These are phyloP conservation scores for Pseudomugil tenellus DNA, from an alignment of 2,797 vertebrate genomes.

Conservation along the genomic window DNA sequence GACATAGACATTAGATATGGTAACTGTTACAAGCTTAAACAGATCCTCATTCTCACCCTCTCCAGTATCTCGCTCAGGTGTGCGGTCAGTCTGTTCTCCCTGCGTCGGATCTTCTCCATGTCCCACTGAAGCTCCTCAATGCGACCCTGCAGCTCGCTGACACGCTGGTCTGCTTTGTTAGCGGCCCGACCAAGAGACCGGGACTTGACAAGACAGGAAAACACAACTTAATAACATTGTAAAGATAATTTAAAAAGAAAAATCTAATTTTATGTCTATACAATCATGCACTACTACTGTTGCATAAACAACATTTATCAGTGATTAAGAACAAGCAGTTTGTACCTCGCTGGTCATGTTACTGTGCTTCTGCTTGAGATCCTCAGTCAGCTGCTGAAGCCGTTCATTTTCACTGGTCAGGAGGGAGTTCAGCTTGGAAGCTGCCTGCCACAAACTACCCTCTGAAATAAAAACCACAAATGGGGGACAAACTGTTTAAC, in stretches of 20 bases:
- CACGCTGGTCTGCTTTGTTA: slow-evolving; percentile 91
- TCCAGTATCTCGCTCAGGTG: slow-evolving; percentile 94
- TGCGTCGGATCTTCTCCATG: slow-evolving; percentile 95
- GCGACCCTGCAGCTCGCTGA: slow-evolving; percentile 91
- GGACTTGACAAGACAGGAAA: slow-evolving; percentile 73
- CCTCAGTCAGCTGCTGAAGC: slow-evolving; percentile 89
- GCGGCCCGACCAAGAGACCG: slow-evolving; percentile 87
- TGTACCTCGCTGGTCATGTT: slow-evolving; percentile 95
- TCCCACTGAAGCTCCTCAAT: slow-evolving; percentile 98
- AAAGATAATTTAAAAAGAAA: too few species aligned
- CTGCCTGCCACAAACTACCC: slow-evolving; percentile 68
- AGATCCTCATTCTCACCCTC: slow-evolving; percentile 77
- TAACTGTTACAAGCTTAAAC: background rate
- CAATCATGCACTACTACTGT: background rate
- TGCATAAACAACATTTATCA: too few species aligned
- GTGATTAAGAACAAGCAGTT: background rate
- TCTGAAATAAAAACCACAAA: slow-evolving; percentile 62
- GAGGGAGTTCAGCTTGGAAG: slow-evolving; percentile 84
- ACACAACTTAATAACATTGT: background rate
- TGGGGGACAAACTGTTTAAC: background rate
- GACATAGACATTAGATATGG: background rate
- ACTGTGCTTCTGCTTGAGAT: slow-evolving; percentile 91
- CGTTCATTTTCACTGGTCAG: slow-evolving; percentile 89
- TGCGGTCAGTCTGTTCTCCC: slow-evolving; percentile 93
- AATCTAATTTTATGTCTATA: background rate